Percentiles rank a stretch among this genome's conserved stretches.
Conservation (phyloP, 2,888 invertebrate species). For the Xanthia togata region DNA sequence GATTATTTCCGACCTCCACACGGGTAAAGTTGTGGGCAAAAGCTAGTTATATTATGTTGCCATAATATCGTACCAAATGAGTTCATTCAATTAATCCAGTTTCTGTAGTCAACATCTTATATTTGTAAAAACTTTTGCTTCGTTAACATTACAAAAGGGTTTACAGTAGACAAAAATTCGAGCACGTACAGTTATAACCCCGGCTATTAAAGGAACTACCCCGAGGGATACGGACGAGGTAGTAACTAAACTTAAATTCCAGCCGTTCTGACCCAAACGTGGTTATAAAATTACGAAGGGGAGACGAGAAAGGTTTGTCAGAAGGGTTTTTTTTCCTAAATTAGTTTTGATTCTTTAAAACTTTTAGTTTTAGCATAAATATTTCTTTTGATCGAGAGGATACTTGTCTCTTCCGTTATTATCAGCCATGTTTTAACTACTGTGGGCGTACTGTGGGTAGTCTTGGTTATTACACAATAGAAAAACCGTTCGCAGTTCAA, state of each 20-base stretch:
- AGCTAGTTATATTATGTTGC: not conserved
- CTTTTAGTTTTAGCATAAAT: not conserved
- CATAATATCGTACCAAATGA: not conserved
- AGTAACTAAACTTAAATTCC: too few relatives aligned
- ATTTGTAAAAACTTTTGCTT: too few relatives aligned
- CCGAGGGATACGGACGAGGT: not conserved
- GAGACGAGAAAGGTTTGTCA: not conserved
- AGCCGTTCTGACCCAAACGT: not conserved
- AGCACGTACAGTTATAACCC: not conserved
- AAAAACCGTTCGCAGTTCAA: too few relatives aligned
- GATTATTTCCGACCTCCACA: too few relatives aligned
- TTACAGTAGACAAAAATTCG: not conserved
- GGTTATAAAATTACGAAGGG: not conserved
- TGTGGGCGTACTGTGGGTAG: too few relatives aligned
- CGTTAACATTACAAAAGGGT: too few relatives aligned
- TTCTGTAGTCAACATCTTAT: not conserved
- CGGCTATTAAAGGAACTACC: not conserved
- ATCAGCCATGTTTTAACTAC: too few relatives aligned
- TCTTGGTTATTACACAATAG: too few relatives aligned
- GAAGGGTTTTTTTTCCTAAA: not conserved
- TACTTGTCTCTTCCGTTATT: too few relatives aligned
- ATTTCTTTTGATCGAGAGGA: not conserved
- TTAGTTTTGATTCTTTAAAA: not conserved
- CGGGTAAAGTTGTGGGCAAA: too few relatives aligned
- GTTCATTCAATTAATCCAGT: not conserved